Evolutionary conservation across 2,888 invertebrate species (phyloP).

Genomic region (Phlogophora meticulosa): DNA sequence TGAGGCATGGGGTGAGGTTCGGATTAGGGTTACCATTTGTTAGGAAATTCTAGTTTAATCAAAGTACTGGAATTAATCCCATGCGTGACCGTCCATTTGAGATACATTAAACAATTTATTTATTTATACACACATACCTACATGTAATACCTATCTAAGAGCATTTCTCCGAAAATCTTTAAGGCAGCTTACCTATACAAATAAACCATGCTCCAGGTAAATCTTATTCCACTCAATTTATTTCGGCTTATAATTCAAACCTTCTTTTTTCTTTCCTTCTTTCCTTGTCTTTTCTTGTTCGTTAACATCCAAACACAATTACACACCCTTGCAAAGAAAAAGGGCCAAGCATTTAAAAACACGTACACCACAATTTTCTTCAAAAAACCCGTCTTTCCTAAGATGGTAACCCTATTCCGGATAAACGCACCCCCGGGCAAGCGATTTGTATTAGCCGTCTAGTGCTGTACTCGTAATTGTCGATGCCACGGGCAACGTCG

Average conservation of each 20-base stretch:
- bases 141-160: neutral
- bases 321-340: conserved; percentile 37
- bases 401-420: conserved; percentile 73
- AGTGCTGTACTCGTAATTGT: conserved; percentile 89
- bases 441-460: conserved; percentile 90
- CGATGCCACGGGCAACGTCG: conserved; percentile 85
- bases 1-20: conserved; percentile 73
- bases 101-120: too few relatives aligned
- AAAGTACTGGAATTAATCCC: neutral
- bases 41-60: conserved; percentile 24
- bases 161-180: neutral
- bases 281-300: conserved; percentile 33
- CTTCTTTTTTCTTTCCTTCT: conserved; percentile 5
- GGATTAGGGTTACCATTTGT: conserved; percentile 47
- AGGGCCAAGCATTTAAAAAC: conserved; percentile 46
- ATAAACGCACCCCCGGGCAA: conserved; percentile 87
- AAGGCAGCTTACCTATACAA: neutral
- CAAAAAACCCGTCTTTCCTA: conserved; percentile 43
- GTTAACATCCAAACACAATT: conserved; percentile 50
- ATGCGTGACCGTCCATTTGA: too few relatives aligned
- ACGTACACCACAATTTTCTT: conserved; percentile 55
- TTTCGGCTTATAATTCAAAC: conserved; percentile 22
- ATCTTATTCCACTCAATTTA: conserved; percentile 39
- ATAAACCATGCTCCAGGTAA: conserved; percentile 22
- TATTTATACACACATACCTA: neutral